Percentiles rank a stretch among this genome's conserved stretches.
phyloP scores from a whole-genome alignment of 2,113 vertebrate genomes.

The Engystomops pustulosus region DNA sequence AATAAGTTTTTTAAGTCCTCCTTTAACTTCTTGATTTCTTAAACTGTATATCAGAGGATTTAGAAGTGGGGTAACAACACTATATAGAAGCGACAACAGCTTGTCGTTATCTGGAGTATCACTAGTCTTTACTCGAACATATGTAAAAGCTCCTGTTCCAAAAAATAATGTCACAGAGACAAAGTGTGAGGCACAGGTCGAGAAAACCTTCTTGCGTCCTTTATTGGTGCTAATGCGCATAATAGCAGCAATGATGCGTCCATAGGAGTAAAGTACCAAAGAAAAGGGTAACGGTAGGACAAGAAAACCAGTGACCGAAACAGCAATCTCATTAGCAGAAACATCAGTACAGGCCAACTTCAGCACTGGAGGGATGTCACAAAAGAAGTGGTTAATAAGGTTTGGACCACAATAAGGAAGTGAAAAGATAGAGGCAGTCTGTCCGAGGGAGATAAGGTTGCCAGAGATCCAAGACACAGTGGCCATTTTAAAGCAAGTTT shows the following conservation, averaged over 20 bases:
- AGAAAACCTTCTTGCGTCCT: slow-evolving; percentile 47
- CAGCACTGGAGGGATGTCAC: slow-evolving; percentile 54
- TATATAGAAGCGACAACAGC: slow-evolving; percentile 55
- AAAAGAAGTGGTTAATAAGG: slow-evolving; percentile 55
- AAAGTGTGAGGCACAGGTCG: slow-evolving; percentile 55
- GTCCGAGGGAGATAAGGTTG: slow-evolving; percentile 48
- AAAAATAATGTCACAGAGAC: slow-evolving; percentile 52
- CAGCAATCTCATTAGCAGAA: slow-evolving; percentile 45
- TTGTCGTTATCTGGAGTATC: slow-evolving; percentile 49
- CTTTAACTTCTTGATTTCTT: slow-evolving; percentile 53
- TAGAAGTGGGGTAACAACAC: slow-evolving; percentile 52
- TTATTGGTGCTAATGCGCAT: slow-evolving; percentile 34
- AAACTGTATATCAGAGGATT: slow-evolving; percentile 55
- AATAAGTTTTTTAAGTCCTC: slow-evolving; percentile 44
- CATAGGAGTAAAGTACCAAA: slow-evolving; percentile 52
- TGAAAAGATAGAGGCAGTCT: slow-evolving; percentile 50
- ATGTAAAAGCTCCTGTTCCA: slow-evolving; percentile 51
- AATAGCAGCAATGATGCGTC: slow-evolving; percentile 46
- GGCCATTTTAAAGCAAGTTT: slow-evolving; percentile 35
- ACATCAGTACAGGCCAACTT: slow-evolving; percentile 50
- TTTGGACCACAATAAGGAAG: slow-evolving; percentile 57
- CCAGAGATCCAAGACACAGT: slow-evolving; percentile 34
- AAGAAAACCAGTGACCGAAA: slow-evolving; percentile 52
- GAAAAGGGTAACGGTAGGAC: slow-evolving; percentile 40
- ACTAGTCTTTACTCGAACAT: slow-evolving; percentile 46